phyloP scores from a whole-genome alignment of 2,888 invertebrate genomes.

The Epirrhoe tristata region DNA sequence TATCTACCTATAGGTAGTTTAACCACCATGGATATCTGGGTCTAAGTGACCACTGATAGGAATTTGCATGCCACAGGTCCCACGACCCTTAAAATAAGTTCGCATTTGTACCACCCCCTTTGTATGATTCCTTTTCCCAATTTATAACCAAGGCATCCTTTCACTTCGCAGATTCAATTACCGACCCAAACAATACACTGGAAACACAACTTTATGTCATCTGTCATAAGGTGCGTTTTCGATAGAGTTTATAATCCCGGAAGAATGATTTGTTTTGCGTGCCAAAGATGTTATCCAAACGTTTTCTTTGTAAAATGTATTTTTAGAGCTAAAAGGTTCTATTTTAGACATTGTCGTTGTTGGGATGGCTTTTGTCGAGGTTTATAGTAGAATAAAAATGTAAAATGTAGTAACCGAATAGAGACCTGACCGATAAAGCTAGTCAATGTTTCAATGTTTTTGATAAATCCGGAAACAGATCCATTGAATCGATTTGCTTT shows the following conservation, averaged over 20 bases:
- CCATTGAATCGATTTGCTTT: too few species aligned
- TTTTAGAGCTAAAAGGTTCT: conserved; percentile 28
- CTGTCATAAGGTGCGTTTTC: conserved; percentile 4
- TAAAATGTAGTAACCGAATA: too few species aligned
- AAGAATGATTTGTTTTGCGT: conserved; percentile 42
- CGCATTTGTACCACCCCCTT: conserved; percentile 31
- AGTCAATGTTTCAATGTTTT: too few species aligned
- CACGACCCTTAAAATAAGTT: conserved; percentile 28
- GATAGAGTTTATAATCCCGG: not conserved
- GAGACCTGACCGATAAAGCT: too few species aligned
- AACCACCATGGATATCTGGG: not conserved
- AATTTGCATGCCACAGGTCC: conserved; percentile 33
- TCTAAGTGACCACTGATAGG: conserved; percentile 3
- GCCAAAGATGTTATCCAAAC: conserved; percentile 32
- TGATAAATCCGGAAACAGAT: too few species aligned
- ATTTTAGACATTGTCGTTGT: not conserved
- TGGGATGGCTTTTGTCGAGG: not conserved
- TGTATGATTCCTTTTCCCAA: conserved; percentile 41
- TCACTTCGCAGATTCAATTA: conserved; percentile 42
- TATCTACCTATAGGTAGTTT: not conserved
- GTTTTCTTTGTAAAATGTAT: conserved; percentile 32
- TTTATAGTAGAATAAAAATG: not conserved
- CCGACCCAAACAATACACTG: not conserved
- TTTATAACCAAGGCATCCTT: conserved; percentile 38
- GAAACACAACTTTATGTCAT: conserved; percentile 6